These are phyloP conservation scores for Ips nitidus DNA, from an alignment of 1,140 invertebrate genomes.

Conservation along the genomic window DNA sequence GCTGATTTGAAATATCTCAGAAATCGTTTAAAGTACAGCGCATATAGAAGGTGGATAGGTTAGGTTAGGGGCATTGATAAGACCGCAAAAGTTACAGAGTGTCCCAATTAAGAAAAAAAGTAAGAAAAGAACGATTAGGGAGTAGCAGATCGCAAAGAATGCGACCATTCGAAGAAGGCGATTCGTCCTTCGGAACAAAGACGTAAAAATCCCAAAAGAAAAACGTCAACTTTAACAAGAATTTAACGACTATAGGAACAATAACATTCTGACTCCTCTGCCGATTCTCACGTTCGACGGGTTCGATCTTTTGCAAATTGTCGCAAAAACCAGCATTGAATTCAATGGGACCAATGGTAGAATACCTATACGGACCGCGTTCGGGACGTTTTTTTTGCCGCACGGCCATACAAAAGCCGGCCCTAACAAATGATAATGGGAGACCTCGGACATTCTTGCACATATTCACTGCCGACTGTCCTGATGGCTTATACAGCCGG, in stretches of 20 bases:
- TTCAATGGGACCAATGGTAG: conserved; percentile 37
- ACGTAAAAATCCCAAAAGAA: conserved; percentile 28
- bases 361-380: conserved; percentile 41
- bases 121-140: too few species aligned
- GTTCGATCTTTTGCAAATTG: conserved; percentile 36
- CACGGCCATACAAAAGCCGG: conserved; percentile 37
- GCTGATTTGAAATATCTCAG: too few species aligned
- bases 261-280: conserved; percentile 34
- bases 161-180: not conserved
- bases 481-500: too few species aligned
- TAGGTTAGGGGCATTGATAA: too few species aligned
- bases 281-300: conserved; percentile 35
- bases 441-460: conserved; percentile 32
- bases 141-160: too few species aligned
- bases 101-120: too few species aligned
- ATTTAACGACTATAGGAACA: conserved; percentile 32
- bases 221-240: conserved; percentile 28
- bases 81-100: too few species aligned
- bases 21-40: too few species aligned
- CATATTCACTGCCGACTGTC: conserved; percentile 38
- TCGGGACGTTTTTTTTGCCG: conserved; percentile 12
- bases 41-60: too few species aligned
- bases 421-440: conserved; percentile 36
- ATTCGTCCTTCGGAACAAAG: conserved; percentile 20
- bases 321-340: conserved; percentile 31